These are phyloP conservation scores for Miichthys miiuy DNA, from an alignment of 2,797 vertebrate genomes.

Conservation along the genomic window DNA sequence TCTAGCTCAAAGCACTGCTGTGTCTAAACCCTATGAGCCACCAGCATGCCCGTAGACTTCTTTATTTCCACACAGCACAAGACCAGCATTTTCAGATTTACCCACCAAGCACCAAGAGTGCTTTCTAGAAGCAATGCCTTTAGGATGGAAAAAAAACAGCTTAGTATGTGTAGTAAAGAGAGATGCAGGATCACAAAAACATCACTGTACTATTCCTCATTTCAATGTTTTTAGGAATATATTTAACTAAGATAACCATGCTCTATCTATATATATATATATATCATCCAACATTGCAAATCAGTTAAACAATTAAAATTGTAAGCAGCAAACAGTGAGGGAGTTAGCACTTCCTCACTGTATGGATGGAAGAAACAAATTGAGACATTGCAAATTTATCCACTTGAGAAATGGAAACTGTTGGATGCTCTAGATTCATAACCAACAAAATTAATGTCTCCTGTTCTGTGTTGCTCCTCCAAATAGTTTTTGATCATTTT, in stretches of 20 bases:
- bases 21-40: background rate
- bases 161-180: background rate
- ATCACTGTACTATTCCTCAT: too few relatives aligned
- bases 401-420: slow-evolving; percentile 7
- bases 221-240: too few relatives aligned
- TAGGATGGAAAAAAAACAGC: background rate
- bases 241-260: too few relatives aligned
- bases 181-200: too few relatives aligned
- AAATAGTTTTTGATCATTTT: slow-evolving; percentile 19
- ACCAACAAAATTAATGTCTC: slow-evolving; percentile 33
- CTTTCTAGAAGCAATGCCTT: background rate
- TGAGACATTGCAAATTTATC: slow-evolving; percentile 4
- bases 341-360: too few relatives aligned
- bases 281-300: too few relatives aligned
- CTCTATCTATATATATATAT: too few relatives aligned
- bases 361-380: background rate
- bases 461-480: slow-evolving; percentile 22
- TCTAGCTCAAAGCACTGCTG: background rate
- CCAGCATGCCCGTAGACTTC: background rate
- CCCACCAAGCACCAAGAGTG: too few relatives aligned
- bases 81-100: background rate
- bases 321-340: too few relatives aligned
- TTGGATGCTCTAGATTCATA: slow-evolving; percentile 18
- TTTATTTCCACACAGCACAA: background rate
- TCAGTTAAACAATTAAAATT: too few relatives aligned